Conservation (phyloP, 2,113 vertebrate species). For the Dissostichus mawsoni region DNA sequence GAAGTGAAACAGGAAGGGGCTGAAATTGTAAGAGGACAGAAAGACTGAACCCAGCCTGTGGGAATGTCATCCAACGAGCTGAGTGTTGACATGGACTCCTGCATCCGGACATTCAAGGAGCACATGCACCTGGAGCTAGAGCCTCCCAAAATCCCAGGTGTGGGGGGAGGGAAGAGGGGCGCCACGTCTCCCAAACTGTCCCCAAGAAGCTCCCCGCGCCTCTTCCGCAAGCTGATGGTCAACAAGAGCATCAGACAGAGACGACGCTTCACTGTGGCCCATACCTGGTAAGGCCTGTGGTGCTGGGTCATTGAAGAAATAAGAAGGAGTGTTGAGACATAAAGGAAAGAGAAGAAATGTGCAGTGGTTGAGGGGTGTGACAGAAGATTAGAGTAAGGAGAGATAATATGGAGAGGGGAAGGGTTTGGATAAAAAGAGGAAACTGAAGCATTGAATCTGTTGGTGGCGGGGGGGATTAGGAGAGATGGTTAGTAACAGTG, state of each 20-base stretch:
- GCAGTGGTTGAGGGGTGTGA: background rate
- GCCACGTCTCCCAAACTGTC: constrained; percentile 96
- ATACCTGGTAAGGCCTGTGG: constrained; percentile 92
- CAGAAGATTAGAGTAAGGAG: constrained; percentile 2
- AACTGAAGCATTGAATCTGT: constrained; percentile 5
- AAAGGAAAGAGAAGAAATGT: background rate
- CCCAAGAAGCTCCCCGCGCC: constrained; percentile 95
- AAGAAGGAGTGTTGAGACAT: background rate
- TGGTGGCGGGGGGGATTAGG: constrained; percentile 13
- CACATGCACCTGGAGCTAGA: constrained; percentile 99
- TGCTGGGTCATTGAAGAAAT: background rate
- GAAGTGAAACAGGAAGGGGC: constrained; percentile 26
- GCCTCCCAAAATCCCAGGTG: constrained; percentile 89
- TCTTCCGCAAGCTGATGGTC: constrained; percentile 98
- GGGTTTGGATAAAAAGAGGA: constrained; percentile 7
- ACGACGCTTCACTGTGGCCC: constrained; percentile 96
- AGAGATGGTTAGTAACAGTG: background rate
- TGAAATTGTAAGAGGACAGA: constrained; percentile 30
- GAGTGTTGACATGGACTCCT: constrained; percentile 89
- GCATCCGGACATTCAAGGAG: constrained; percentile 97
- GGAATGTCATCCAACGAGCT: constrained; percentile 92
- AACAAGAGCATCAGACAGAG: constrained; percentile 98
- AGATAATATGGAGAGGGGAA: background rate
- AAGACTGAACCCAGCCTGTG: constrained; percentile 14
- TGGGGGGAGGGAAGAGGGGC: constrained; percentile 86